These are phyloP conservation scores for Noctua comes DNA, from an alignment of 2,888 invertebrate species.

Conservation along the genomic window DNA sequence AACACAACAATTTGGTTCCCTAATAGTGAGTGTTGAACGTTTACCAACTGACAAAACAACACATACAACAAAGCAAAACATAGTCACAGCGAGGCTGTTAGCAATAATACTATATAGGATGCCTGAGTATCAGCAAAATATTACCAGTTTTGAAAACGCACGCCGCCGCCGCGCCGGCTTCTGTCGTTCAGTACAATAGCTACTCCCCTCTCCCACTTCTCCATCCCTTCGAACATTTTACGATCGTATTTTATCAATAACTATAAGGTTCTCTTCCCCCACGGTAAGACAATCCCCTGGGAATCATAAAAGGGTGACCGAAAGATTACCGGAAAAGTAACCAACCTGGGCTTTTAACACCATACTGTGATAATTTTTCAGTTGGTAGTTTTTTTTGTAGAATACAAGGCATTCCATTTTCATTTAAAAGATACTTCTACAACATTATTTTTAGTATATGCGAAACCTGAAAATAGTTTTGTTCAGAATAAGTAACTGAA, in stretches of 20 bases:
- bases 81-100: slow-evolving; percentile 13
- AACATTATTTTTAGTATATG: too few species aligned
- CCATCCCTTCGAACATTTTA: slow-evolving; percentile 25
- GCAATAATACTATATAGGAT: slow-evolving; percentile 34
- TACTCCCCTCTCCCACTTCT: neutral
- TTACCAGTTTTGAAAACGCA: slow-evolving; percentile 40
- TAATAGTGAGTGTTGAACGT: slow-evolving; percentile 2
- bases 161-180: slow-evolving; percentile 8
- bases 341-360: slow-evolving; percentile 25
- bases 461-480: too few species aligned
- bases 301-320: slow-evolving; percentile 10
- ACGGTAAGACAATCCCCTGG: slow-evolving; percentile 29
- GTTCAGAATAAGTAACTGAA: too few species aligned
- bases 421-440: neutral
- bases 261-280: slow-evolving; percentile 26
- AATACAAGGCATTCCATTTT: neutral
- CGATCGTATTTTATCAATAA: slow-evolving; percentile 64
- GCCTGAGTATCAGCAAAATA: slow-evolving; percentile 26
- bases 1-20: slow-evolving; percentile 2
- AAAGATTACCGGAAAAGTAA: slow-evolving; percentile 19
- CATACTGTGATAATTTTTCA: slow-evolving; percentile 15
- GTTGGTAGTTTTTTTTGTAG: neutral
- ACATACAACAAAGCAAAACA: slow-evolving; percentile 3
- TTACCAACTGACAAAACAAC: neutral
- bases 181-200: slow-evolving; percentile 6